These are phyloP conservation scores for Nasonia longicornis DNA, from an alignment of 1,140 invertebrate genomes.

Conservation along the genomic window DNA sequence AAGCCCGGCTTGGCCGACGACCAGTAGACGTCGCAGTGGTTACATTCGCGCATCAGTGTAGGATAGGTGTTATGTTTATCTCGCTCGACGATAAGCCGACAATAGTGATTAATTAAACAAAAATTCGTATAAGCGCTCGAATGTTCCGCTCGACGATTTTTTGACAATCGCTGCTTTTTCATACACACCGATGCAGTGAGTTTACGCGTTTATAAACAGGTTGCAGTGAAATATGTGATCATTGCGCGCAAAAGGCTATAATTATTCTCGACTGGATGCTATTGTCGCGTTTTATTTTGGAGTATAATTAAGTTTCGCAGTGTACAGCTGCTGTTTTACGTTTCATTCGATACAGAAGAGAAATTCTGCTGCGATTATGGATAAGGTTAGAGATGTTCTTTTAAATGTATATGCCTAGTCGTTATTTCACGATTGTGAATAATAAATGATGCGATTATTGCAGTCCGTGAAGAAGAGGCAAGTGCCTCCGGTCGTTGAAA, in stretches of 20 bases:
- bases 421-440: background rate
- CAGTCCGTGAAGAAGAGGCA: slow-evolving; percentile 66
- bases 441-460: slow-evolving; percentile 8
- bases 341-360: background rate
- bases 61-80: background rate
- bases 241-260: background rate
- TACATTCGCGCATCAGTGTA: background rate
- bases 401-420: background rate
- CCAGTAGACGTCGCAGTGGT: background rate
- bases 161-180: background rate
- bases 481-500: slow-evolving; percentile 69
- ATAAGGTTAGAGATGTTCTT: slow-evolving; percentile 25
- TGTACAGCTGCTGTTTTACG: background rate
- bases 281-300: background rate
- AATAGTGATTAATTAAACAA: background rate
- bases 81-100: background rate
- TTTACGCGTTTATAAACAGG: background rate
- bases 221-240: background rate
- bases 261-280: background rate
- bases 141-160: background rate
- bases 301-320: background rate
- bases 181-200: background rate
- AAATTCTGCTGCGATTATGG: slow-evolving; percentile 19
- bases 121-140: background rate
- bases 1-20: background rate